Percentiles rank a stretch among this genome's conserved stretches.
These are phyloP conservation scores for Cryptocephalus primarius DNA, from an alignment of 2,888 invertebrate genomes.

Conservation along the genomic window DNA sequence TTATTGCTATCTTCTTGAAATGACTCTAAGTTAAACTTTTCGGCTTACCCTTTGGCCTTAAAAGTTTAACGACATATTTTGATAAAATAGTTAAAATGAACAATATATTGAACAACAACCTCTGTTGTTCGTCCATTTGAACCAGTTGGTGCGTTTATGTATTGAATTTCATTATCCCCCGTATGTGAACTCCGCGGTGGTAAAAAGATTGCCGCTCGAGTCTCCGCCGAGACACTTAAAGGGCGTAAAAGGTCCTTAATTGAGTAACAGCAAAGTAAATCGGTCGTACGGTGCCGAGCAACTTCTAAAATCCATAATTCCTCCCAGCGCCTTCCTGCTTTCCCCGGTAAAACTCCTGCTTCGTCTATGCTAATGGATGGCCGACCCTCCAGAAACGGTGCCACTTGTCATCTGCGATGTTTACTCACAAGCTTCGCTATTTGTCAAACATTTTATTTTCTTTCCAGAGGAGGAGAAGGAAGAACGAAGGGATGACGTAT, in stretches of 20 bases:
- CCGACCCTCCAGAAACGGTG: conserved; percentile 21
- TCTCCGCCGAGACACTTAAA: conserved; percentile 8
- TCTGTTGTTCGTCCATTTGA: too few relatives aligned
- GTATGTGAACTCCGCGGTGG: neutral
- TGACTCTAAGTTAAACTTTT: too few relatives aligned
- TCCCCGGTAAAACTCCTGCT: conserved; percentile 15
- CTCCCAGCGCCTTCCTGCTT: conserved; percentile 6
- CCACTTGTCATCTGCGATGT: conserved; percentile 36
- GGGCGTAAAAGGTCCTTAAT: conserved; percentile 13
- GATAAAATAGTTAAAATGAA: too few relatives aligned
- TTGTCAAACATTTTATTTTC: conserved; percentile 39
- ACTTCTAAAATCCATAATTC: conserved; percentile 23
- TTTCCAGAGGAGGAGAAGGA: conserved; percentile 26
- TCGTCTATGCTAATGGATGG: conserved; percentile 28
- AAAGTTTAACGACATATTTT: too few relatives aligned
- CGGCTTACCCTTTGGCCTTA: too few relatives aligned
- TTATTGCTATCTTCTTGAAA: too few relatives aligned
- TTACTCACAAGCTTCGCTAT: conserved; percentile 35
- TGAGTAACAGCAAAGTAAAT: conserved; percentile 19
- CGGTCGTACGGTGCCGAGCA: conserved; percentile 8
- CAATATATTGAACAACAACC: too few relatives aligned
- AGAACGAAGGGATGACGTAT: conserved; percentile 28
- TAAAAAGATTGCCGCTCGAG: conserved; percentile 2
- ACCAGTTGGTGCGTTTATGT: neutral
- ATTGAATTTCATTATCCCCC: neutral